Base-by-base conservation (phyloP, 1,140 invertebrate genomes). In the Chlorops oryzae region DNA sequence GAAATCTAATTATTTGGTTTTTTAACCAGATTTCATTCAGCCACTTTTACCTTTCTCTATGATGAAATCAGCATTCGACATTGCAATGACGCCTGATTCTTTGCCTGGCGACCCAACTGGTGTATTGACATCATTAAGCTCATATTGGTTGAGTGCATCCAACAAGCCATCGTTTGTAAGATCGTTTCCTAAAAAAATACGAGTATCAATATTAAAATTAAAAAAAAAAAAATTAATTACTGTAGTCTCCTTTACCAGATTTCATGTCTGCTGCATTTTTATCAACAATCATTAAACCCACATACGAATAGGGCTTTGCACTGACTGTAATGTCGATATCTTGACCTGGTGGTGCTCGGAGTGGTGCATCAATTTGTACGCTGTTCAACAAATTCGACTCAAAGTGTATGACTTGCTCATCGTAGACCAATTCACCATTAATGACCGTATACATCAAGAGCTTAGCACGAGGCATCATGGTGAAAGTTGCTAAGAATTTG, bases 261-360 rank as follows among this genome's bases (percentile, higher is more conserved):
- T 83, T 83, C 5, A 96, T 72, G 1, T 88, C 62, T 1, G 87
- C 63, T 1, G 91, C 85, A 73, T 88, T 88, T 68, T 95, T 88
- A 75, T 96, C 92, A 12, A 96, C 81, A 2, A 88, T 88, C 59
- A 93, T 76, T 13, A 96, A 67, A 45, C 88, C 90, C 51, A 96
- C 82, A 59, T 86, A 87, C 2, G 92, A 92, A 66, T 92, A 86
- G 2, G 91, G 88, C 62, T 86, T 87, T 1, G 91, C 82, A 28
- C 78, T 79, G 5, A 96, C 79, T 2, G 78, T 78, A 0, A 94
- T 74, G 55, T 87, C 82, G 5, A 93, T 81, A 23, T 82, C 78
- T 27, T 81, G 77, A 2, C 85, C 87, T 5, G 88, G 89, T 47
- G 78, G 77, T 2, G 81, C 81, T 72, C 83, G 77, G 13, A 77